Conservation (phyloP, 2,888 invertebrate genomes). For the Athetis lepigone region DNA sequence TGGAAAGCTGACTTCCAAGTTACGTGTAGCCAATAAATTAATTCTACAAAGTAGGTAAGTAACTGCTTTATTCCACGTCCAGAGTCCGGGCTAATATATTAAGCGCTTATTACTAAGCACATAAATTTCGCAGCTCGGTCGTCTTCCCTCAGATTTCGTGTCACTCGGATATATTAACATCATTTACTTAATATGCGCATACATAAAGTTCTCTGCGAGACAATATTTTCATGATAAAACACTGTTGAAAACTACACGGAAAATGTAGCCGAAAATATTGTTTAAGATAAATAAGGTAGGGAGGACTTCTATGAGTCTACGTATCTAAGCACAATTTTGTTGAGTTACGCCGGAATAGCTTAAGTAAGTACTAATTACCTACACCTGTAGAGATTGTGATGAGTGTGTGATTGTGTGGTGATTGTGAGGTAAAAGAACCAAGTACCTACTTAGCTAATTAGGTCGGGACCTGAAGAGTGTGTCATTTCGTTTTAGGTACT, state of each 20-base stretch:
- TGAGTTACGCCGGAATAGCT: neutral
- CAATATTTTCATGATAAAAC: conserved; percentile 60
- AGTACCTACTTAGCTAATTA: neutral
- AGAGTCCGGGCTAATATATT: conserved; percentile 25
- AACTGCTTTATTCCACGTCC: neutral
- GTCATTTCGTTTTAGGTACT: too few species aligned
- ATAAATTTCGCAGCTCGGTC: conserved; percentile 70
- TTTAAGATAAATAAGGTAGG: neutral
- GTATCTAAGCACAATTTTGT: too few species aligned
- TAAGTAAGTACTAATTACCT: neutral
- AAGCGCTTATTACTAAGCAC: conserved; percentile 67
- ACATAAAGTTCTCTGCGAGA: conserved; percentile 72
- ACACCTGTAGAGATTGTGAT: too few species aligned
- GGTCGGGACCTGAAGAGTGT: too few species aligned
- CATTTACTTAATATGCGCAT: conserved; percentile 76
- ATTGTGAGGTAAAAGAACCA: neutral
- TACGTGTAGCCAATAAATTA: neutral
- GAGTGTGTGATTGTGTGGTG: too few species aligned
- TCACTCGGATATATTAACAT: conserved; percentile 66
- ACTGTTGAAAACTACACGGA: conserved; percentile 42
- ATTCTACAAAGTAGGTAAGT: conserved; percentile 9
- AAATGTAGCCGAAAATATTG: conserved; percentile 26
- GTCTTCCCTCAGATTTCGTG: conserved; percentile 66
- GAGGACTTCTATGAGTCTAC: neutral
- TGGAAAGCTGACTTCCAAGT: too few species aligned